Evolutionary conservation across 2,888 invertebrate species (phyloP), one percentile per base, ranked within the genome.

Genomic region (Hirtodrosophila cameraria): DNA sequence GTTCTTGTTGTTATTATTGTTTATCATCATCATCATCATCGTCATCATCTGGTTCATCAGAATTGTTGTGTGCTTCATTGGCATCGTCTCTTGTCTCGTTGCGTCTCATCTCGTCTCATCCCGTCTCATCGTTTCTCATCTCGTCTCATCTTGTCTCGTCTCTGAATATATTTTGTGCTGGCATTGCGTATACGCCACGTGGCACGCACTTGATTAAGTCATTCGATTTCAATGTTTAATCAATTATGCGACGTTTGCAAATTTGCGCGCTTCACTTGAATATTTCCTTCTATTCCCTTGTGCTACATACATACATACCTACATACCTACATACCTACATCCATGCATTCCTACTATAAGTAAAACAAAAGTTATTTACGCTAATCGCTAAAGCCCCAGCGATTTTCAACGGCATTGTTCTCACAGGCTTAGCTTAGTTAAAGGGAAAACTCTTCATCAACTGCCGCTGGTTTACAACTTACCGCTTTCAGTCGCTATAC

Each of bases 191-290:
- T 85, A 75, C 83, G 86, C 71, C 75, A 84, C 64, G 65, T 71
- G 71, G 68, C 81, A 65, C 62, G 79, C 66, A 75, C 71, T 78
- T 81, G 86, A 86, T 81, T 77, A 81, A 84, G 85, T 75, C 86
- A 63, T 71, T 81, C 71, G 58, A 63, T 75, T 59, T 54, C 41
- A 63, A 68, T 68, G 83, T 60, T 81, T 78, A 84, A 84, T 81
- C 86, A 84, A 81, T 81, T 84, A 81, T 77, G 81, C 86, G 67
- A 54, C 63, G 81, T 66, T 86, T 68, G 85, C 78, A 61, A 77
- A 84, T 79, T 71, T 57, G 33, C 38, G 7, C 52, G 41, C 60
- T 57, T 30, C 15, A 15, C 36, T 38, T 48, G 39, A 23, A 39
- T 9, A 16, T 35, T 16, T 11, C 7, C 15, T 4, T n/a, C n/a